A percentile compares a stretch with the other conserved stretches of the same genome.
Conservation (phyloP, 2,113 vertebrate species). For the Nycticebus coucang region DNA sequence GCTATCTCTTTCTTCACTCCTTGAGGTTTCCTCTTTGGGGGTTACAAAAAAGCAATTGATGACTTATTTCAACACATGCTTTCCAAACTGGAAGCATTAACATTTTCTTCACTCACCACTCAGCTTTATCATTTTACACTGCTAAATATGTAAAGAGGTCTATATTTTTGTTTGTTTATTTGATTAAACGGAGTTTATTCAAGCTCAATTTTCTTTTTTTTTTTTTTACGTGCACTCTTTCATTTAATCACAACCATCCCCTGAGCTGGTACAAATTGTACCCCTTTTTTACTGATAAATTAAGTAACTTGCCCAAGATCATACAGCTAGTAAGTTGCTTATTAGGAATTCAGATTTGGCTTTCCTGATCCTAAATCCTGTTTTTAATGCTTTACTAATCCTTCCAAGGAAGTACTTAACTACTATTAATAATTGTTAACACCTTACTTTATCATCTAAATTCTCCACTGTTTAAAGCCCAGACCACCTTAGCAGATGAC, state of each 20-base stretch:
- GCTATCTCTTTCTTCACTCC: neutral
- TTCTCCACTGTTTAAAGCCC: neutral
- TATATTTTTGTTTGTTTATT: neutral
- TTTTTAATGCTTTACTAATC: neutral
- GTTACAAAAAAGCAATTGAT: neutral
- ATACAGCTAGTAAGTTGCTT: neutral
- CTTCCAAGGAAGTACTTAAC: neutral
- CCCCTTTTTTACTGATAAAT: neutral
- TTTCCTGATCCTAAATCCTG: neutral
- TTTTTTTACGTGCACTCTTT: neutral
- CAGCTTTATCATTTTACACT: neutral
- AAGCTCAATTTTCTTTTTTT: too few relatives aligned
- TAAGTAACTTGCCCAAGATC: neutral
- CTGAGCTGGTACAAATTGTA: neutral
- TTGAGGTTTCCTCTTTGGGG: neutral
- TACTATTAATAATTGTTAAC: neutral
- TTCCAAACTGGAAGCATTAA: neutral
- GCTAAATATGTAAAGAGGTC: neutral
- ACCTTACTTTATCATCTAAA: neutral
- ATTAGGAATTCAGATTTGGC: neutral
- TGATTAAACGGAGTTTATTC: too few relatives aligned
- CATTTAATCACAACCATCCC: neutral
- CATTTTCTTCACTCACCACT: neutral
- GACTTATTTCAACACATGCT: neutral
- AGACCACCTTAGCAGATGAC: neutral